Percentiles rank a stretch among this genome's conserved stretches.
phyloP scores from a whole-genome alignment of 1,140 invertebrate species.

The Drosophila chauvacae region DNA sequence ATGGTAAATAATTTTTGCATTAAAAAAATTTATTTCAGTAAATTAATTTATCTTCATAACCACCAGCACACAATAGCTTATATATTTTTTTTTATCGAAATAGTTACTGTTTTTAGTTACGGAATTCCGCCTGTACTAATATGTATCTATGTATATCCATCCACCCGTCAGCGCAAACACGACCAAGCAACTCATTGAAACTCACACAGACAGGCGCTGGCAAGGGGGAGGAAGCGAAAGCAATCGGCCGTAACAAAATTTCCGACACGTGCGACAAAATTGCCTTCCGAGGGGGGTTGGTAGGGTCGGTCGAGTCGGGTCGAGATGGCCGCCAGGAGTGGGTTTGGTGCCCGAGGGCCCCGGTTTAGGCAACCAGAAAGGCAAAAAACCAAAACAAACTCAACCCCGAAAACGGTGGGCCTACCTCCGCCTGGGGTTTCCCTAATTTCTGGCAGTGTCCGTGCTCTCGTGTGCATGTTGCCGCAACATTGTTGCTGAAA shows the following conservation, averaged over 20 bases:
- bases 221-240: conserved; percentile 54
- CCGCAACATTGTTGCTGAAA: conserved; percentile 42
- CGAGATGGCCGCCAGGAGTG: conserved; percentile 8
- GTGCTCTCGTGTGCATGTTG: conserved; percentile 11
- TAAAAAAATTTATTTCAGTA: too few relatives aligned
- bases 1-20: too few relatives aligned
- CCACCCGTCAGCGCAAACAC: conserved; percentile 27
- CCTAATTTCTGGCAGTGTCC: conserved; percentile 26
- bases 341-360: conserved; percentile 12
- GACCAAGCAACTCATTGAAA: conserved; percentile 35
- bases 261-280: conserved; percentile 82
- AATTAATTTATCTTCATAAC: too few relatives aligned
- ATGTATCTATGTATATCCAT: conserved; percentile 5
- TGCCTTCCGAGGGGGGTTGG: conserved; percentile 35
- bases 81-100: neutral
- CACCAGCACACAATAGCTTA: too few relatives aligned
- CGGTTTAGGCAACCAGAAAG: conserved; percentile 43
- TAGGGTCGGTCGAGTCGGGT: conserved; percentile 3
- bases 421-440: neutral
- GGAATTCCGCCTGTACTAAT: conserved; percentile 10
- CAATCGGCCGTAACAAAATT: conserved; percentile 82
- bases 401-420: conserved; percentile 12
- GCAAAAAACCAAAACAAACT: conserved; percentile 47
- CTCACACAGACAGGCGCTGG: conserved; percentile 12
- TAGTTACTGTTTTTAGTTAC: neutral